A percentile compares a stretch with the other conserved stretches of the same genome.
phyloP scores from a whole-genome alignment of 2,888 invertebrate species.

The Lasioglossum leucozonium region DNA sequence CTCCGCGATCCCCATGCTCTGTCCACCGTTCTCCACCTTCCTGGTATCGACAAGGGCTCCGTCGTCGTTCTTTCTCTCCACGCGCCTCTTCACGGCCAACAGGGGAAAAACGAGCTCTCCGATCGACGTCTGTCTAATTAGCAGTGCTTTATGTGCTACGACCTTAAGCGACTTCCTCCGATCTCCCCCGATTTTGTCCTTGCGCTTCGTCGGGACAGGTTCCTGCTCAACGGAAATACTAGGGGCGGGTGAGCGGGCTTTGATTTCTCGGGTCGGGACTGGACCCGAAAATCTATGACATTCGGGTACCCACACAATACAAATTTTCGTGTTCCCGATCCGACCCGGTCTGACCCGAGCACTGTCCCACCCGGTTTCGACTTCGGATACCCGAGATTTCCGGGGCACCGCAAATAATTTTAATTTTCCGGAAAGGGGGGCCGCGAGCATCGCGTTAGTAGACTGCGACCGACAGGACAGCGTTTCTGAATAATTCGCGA shows the following conservation, averaged over 20 bases:
- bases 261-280: too few species aligned
- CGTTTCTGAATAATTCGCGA: neutral
- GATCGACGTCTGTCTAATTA: neutral
- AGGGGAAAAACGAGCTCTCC: neutral
- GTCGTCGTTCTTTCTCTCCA: neutral
- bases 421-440: too few species aligned
- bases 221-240: neutral
- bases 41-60: neutral
- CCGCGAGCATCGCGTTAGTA: neutral
- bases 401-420: too few species aligned
- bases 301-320: too few species aligned
- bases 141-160: neutral
- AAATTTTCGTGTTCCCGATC: too few species aligned
- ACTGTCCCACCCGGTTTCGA: too few species aligned
- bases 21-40: conserved; percentile 10
- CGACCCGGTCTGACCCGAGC: too few species aligned
- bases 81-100: neutral
- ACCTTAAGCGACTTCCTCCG: neutral
- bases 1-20: conserved; percentile 46
- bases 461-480: neutral
- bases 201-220: neutral
- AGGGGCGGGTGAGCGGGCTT: too few species aligned
- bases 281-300: too few species aligned
- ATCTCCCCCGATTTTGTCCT: neutral
- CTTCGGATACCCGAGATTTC: too few species aligned